Evolutionary conservation across 2,888 invertebrate species (phyloP), one percentile per base, ranked within the genome.

Genomic region (Xylota segnis): DNA sequence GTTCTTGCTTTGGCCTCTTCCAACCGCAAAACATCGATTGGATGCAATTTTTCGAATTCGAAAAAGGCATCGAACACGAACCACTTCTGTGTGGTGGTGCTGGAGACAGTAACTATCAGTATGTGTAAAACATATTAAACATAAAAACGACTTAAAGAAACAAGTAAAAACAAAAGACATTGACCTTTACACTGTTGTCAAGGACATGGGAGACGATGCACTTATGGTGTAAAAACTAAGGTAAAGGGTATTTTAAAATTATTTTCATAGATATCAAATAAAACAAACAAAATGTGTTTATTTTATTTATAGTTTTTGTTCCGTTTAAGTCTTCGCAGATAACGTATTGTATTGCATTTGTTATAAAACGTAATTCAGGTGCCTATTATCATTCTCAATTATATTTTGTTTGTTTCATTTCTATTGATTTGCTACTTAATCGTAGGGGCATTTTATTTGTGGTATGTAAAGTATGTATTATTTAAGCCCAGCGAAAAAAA

Each of bases 21-120:
- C 94, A 95, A 87, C 95, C 96, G 16, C 95, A 96, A 88, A 93
- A 94, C 61, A 94, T 95, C 52, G 97, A 97, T 93, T 97, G 97
- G 97, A 93, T 95, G 91, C 94, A 93, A 87, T 94, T 94, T 90
- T 95, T 93, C 88, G 94, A 95, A 89, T 92, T 94, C 61, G 95
- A 95, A 88, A 94, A 94, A 81, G 93, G 93, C 88, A 93, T 95
- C 83, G 95, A 95, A 91, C 94, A 95, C 89, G 94, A 95, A 89
- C 95, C 95, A 75, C 91, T 95, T 87, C 91, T 95, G 83, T 93
- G 94, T 23, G 88, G 88, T 71, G 90, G 89, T 37, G 88, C 74
- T 87, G 93, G 94, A 87, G 95, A 94, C 89, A 95, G 95, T 87
- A 95, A 95, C 90, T 95, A 94, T 93, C 95, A 95, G 92, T 95